Evolutionary conservation across 2,888 invertebrate genomes (phyloP), one percentile per base, ranked within the genome.

Genomic region (Ditula angustiorana): DNA sequence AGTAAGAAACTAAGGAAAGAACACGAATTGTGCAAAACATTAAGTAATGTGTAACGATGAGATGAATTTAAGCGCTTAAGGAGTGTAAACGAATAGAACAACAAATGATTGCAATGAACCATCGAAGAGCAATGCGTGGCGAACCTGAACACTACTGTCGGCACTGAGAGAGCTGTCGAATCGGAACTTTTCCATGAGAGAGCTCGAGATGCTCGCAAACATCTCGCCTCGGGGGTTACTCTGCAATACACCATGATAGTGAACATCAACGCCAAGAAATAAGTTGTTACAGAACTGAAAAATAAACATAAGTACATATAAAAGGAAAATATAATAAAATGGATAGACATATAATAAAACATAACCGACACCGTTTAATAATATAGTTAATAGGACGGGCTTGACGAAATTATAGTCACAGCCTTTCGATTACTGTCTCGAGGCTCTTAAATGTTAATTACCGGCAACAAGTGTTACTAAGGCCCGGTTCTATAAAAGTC

Each of bases 141-240:
- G 94, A 95, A 94, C 96, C 95, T 94, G 95, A 81, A 94, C 95
- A 93, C 94, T 96, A 94, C 94, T 96, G 92, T 94, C 95, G 86
- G 95, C 94, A 92, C 95, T 96, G 86, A 95, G 90, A 78, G 96
- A 95, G 86, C 95, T 95, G 90, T 96, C 96, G 90, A 96, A 94
- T 81, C 95, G 95, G 93, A 96, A 95, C 88, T 95, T 96, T 86
- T 95, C 96, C 95, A 96, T 95, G 89, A 96, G 93, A 69, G 97
- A 97, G 76, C 96, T 96, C 75, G 96, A 95, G 78, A 97, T 95
- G 91, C 96, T 96, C 76, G 96, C 96, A 86, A 95, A 96, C 94
- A 96, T 96, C 94, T 97, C 97, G 79, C 96, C 96, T 80, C 95
- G 95, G 78, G 95, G 94, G 85, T 96, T 95, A 88, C 94, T 94